A percentile compares a stretch with the other conserved stretches of the same genome.
These are phyloP conservation scores for Tenthredo distinguenda DNA, from an alignment of 2,888 invertebrate species.

Conservation along the genomic window DNA sequence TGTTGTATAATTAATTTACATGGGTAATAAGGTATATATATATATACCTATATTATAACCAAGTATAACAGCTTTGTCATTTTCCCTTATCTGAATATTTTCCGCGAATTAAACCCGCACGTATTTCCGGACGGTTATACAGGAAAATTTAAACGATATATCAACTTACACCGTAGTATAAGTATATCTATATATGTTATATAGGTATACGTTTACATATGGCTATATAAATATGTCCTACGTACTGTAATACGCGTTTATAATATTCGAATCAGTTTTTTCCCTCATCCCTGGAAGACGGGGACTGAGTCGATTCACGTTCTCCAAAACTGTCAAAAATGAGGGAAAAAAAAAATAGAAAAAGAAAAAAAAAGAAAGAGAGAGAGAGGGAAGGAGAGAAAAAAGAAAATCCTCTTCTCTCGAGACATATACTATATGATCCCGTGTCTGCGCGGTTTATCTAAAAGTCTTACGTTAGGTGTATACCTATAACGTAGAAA, in stretches of 20 bases:
- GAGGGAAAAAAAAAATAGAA: background rate
- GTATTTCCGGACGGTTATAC: background rate
- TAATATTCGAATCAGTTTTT: conserved; percentile 16
- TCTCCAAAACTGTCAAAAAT: background rate
- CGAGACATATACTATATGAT: background rate
- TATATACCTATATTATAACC: background rate
- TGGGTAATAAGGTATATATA: background rate
- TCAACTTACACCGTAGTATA: background rate
- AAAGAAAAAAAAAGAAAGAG: background rate
- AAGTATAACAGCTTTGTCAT: conserved; percentile 4
- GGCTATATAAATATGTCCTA: background rate
- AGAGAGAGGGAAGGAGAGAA: background rate
- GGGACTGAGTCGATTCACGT: background rate
- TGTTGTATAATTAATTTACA: background rate
- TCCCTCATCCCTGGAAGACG: background rate
- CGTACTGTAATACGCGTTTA: background rate
- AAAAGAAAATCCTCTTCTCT: background rate
- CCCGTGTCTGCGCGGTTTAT: background rate
- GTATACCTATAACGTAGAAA: background rate
- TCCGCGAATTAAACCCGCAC: conserved; percentile 10
- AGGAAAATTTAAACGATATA: conserved; percentile 11
- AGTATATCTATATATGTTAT: background rate
- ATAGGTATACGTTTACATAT: background rate
- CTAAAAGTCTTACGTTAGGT: background rate
- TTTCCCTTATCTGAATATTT: background rate